Conservation (phyloP, 2,113 vertebrate genomes). For the Xiphias gladius region DNA sequence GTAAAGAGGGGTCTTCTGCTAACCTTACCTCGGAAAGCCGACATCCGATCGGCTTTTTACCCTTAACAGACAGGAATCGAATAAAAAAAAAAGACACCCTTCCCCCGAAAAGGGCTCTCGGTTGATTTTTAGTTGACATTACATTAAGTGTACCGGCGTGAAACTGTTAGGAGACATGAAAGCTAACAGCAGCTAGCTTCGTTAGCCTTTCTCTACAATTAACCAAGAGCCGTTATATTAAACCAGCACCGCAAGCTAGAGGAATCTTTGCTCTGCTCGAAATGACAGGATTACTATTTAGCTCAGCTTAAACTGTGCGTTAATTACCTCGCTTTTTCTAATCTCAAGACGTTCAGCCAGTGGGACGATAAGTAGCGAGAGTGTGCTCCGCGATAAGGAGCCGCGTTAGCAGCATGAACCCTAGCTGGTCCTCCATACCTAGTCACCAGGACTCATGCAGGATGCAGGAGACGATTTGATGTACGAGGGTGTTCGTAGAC, state of each 20-base stretch:
- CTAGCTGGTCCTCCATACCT: background rate
- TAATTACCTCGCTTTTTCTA: background rate
- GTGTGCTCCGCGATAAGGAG: slow-evolving; percentile 71
- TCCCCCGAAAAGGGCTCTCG: background rate
- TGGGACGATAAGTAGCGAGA: slow-evolving; percentile 56
- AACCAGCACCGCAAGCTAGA: background rate
- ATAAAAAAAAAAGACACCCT: accelerated
- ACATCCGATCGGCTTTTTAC: accelerated
- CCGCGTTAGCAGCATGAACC: slow-evolving; percentile 20
- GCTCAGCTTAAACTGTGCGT: background rate
- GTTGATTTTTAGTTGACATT: slow-evolving; percentile 4
- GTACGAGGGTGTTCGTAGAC: too few species aligned
- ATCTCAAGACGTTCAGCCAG: slow-evolving; percentile 37
- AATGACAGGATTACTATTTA: background rate
- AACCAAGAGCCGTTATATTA: background rate
- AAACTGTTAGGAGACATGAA: slow-evolving; percentile 14
- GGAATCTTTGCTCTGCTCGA: background rate
- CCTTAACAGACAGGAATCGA: background rate
- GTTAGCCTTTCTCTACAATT: slow-evolving; percentile 4
- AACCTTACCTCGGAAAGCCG: background rate
- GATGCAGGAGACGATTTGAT: background rate
- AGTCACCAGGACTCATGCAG: background rate
- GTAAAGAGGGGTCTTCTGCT: slow-evolving; percentile 74
- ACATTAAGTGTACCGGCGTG: slow-evolving; percentile 17
- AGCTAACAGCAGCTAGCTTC: slow-evolving; percentile 62